phyloP scores from a whole-genome alignment of 2,113 vertebrate species.

The Myanophis thanlyinensis region DNA sequence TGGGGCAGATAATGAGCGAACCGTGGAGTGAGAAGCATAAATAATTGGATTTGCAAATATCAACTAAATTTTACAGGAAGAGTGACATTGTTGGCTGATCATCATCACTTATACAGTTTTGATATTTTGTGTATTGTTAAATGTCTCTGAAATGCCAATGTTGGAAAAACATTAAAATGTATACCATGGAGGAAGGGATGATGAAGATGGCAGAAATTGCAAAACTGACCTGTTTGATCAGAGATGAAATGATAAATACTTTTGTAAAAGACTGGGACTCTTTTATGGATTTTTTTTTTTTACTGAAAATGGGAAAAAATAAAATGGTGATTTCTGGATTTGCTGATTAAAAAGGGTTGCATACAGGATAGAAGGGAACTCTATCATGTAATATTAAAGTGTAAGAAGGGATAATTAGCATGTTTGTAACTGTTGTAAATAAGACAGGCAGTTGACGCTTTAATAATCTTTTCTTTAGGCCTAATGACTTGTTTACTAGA shows the following conservation, averaged over 20 bases:
- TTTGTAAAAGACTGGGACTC: background rate
- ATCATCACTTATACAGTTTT: background rate
- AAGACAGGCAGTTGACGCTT: background rate
- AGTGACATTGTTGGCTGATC: background rate
- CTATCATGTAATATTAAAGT: background rate
- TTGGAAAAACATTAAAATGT: background rate
- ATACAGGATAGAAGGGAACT: background rate
- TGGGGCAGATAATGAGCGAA: conserved; percentile 56
- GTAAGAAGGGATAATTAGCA: background rate
- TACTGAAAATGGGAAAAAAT: background rate
- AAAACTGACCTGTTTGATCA: background rate
- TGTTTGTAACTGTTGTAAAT: background rate
- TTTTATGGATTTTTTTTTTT: background rate
- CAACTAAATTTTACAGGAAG: conserved; percentile 31
- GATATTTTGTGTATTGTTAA: background rate
- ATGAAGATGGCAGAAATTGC: background rate
- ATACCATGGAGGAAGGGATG: background rate
- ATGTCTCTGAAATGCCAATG: background rate
- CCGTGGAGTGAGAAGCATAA: conserved; percentile 53
- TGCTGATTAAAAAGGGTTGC: background rate
- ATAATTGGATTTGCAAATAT: conserved; percentile 57
- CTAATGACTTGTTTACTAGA: no score
- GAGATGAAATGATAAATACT: background rate
- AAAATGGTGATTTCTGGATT: background rate
- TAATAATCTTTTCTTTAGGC: no score